These are phyloP conservation scores for Sapayoa aenigma DNA, from an alignment of 2,113 vertebrate species.

Conservation along the genomic window DNA sequence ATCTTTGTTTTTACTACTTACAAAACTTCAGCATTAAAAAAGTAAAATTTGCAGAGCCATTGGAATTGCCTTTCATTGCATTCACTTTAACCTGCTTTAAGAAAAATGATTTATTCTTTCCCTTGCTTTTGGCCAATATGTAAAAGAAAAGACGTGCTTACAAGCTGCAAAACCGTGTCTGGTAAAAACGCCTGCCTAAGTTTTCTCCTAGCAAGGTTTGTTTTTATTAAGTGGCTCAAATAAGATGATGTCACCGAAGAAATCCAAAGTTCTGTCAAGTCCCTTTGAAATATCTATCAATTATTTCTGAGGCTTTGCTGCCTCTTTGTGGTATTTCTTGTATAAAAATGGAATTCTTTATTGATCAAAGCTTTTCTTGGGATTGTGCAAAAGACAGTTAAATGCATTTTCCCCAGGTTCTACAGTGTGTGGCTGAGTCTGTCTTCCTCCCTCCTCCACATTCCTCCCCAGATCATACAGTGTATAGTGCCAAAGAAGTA, in stretches of 20 bases:
- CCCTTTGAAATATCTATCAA: constrained; percentile 17
- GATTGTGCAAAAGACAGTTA: background rate
- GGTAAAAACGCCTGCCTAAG: background rate
- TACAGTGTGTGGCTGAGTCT: background rate
- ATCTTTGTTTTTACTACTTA: background rate
- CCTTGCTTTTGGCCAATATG: background rate
- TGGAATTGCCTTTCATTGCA: background rate
- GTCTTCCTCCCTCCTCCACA: rapidly evolving
- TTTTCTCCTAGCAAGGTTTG: background rate
- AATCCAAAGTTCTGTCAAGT: constrained; percentile 1
- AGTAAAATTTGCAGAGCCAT: background rate
- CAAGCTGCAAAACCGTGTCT: background rate
- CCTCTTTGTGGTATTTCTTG: constrained; percentile 57
- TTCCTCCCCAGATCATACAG: background rate
- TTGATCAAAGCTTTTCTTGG: background rate
- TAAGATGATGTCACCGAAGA: background rate
- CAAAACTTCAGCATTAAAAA: background rate
- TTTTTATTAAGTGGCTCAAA: background rate
- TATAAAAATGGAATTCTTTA: constrained; percentile 14
- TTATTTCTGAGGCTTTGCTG: constrained; percentile 46
- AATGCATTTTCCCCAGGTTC: background rate
- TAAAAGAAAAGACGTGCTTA: background rate
- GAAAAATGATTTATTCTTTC: background rate
- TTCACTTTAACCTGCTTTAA: background rate
- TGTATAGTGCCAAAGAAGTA: rapidly evolving